Evolutionary conservation across 2,113 vertebrate species (phyloP).

Genomic region (Tychaedon coryphoeus): DNA sequence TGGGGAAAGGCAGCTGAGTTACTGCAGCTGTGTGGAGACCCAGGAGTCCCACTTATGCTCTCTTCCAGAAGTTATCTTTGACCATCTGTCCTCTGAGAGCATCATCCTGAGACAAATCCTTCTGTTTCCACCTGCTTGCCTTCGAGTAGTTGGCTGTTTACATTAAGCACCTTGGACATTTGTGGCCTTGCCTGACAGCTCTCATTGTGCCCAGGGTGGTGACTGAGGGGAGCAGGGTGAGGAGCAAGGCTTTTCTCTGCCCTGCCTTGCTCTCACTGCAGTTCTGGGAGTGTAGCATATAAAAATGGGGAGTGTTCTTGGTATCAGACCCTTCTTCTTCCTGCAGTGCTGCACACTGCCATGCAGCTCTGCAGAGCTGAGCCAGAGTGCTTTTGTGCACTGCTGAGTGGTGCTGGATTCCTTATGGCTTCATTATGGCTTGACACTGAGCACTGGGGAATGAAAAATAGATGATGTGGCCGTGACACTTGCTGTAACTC

Average conservation of each 20-base stretch:
- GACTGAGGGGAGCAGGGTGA: background rate
- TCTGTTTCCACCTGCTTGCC: background rate
- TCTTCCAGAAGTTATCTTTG: background rate
- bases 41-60: background rate
- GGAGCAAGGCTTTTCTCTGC: background rate
- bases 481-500: background rate
- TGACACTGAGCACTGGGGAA: background rate
- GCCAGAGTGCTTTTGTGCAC: background rate
- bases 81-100: background rate
- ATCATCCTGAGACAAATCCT: background rate
- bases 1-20: background rate
- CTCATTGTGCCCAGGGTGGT: accelerated
- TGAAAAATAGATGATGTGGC: background rate
- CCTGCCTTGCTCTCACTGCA: accelerated
- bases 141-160: background rate
- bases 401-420: background rate
- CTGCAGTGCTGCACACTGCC: background rate
- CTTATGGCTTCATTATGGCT: background rate
- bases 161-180: background rate
- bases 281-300: background rate
- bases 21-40: background rate
- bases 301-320: background rate
- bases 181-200: background rate
- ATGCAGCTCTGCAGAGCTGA: background rate
- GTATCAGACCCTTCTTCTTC: background rate